A percentile compares a stretch with the other conserved stretches of the same genome.
These are phyloP conservation scores for Chondrosia reniformis DNA, from an alignment of 37 sponge, comb jelly and placozoan genomes.

Conservation along the genomic window DNA sequence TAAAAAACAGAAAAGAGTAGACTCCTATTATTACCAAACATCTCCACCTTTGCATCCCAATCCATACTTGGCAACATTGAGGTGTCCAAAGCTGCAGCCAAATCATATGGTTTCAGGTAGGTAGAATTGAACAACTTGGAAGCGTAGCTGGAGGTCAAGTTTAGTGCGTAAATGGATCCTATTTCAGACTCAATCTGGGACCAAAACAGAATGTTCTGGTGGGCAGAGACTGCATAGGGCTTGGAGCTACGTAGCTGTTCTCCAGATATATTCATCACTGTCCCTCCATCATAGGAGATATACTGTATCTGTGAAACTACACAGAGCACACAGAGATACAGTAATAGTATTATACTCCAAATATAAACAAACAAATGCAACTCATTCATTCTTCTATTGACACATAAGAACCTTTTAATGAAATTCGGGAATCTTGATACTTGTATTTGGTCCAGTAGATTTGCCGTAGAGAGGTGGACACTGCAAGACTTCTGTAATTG, in stretches of 20 bases:
- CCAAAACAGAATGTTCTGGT: constrained; percentile 3
- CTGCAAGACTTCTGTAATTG: background rate
- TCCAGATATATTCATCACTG: background rate
- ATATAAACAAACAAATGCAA: too few relatives aligned
- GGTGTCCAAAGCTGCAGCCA: background rate
- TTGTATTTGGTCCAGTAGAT: constrained; percentile 15
- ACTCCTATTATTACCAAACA: too few relatives aligned
- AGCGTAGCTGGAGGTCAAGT: background rate
- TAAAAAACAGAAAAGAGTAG: too few relatives aligned
- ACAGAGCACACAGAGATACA: too few relatives aligned
- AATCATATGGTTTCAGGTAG: background rate
- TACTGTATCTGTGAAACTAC: background rate
- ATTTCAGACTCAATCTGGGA: background rate
- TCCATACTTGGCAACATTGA: background rate
- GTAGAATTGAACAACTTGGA: background rate
- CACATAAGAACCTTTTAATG: too few relatives aligned
- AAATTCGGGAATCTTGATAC: too few relatives aligned
- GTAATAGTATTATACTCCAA: too few relatives aligned
- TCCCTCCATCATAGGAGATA: background rate
- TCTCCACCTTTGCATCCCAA: too few relatives aligned
- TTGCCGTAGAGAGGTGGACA: background rate
- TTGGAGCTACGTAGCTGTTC: background rate
- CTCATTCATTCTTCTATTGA: too few relatives aligned
- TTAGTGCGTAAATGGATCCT: background rate
- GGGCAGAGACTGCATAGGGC: background rate